Conservation (phyloP, 37 sponge, comb jelly and placozoan species). For the Haliclona indistincta region DNA sequence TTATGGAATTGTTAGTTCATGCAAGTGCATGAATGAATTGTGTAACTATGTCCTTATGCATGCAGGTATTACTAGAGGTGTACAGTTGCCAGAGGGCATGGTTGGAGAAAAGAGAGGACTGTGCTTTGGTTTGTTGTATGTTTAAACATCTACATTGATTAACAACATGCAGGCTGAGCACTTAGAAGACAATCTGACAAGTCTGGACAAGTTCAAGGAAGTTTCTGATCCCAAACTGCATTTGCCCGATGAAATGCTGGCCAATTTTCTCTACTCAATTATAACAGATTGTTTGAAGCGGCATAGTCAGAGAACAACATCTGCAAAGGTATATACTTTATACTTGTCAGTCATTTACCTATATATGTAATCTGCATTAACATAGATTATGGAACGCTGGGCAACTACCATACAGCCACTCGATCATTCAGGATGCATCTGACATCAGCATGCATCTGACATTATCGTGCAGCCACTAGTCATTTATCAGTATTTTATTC, state of each 20-base stretch:
- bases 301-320: background rate
- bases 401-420: too few relatives aligned
- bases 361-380: too few relatives aligned
- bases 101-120: background rate
- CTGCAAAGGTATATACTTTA: conserved; percentile 2
- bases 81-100: conserved; percentile 2
- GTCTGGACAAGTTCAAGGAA: background rate
- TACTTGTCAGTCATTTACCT: too few relatives aligned
- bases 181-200: background rate
- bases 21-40: too few relatives aligned
- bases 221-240: background rate
- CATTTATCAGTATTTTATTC: too few relatives aligned
- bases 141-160: background rate
- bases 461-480: too few relatives aligned
- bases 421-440: too few relatives aligned
- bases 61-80: background rate
- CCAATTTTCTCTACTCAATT: background rate
- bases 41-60: too few relatives aligned
- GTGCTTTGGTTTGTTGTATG: background rate
- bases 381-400: too few relatives aligned
- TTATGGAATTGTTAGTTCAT: conserved; percentile 27
- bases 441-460: too few relatives aligned
- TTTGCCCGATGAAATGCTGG: background rate
- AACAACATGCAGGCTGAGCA: conserved; percentile 7
- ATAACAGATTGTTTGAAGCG: too few relatives aligned